These are phyloP conservation scores for Noctua comes DNA, from an alignment of 2,888 invertebrate species.

Conservation along the genomic window DNA sequence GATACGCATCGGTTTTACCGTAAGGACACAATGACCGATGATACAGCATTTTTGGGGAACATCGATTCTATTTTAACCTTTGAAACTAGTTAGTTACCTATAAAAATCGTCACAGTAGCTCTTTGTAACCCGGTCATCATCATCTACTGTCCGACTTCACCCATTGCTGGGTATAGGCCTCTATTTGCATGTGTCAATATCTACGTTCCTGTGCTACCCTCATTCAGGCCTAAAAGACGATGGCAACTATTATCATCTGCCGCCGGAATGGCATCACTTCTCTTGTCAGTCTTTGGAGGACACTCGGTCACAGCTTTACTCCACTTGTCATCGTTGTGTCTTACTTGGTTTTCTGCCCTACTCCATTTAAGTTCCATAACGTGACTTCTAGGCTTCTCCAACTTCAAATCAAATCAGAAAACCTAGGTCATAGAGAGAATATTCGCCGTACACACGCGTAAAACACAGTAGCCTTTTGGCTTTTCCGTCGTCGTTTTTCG, in stretches of 20 bases:
- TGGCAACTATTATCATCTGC: background rate
- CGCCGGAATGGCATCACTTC: background rate
- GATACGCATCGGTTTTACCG: conserved; percentile 51
- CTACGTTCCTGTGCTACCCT: background rate
- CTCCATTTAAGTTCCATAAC: background rate
- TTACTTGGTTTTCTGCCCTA: background rate
- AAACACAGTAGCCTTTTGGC: background rate
- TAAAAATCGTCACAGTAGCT: background rate
- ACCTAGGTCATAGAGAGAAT: background rate
- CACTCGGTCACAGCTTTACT: background rate
- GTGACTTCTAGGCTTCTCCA: background rate
- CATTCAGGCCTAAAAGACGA: background rate
- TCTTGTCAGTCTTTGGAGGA: background rate
- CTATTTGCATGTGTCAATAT: background rate
- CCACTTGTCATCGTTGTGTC: background rate
- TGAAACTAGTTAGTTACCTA: background rate
- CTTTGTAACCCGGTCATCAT: background rate
- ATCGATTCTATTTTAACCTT: background rate
- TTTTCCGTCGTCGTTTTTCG: background rate
- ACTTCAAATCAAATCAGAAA: background rate
- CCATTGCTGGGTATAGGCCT: background rate
- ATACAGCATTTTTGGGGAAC: conserved; percentile 15
- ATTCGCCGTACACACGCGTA: background rate
- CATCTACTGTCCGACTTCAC: background rate
- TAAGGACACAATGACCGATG: conserved; percentile 36